Evolutionary conservation across 2,113 vertebrate genomes (phyloP).

Genomic region (Morphnarchus princeps): DNA sequence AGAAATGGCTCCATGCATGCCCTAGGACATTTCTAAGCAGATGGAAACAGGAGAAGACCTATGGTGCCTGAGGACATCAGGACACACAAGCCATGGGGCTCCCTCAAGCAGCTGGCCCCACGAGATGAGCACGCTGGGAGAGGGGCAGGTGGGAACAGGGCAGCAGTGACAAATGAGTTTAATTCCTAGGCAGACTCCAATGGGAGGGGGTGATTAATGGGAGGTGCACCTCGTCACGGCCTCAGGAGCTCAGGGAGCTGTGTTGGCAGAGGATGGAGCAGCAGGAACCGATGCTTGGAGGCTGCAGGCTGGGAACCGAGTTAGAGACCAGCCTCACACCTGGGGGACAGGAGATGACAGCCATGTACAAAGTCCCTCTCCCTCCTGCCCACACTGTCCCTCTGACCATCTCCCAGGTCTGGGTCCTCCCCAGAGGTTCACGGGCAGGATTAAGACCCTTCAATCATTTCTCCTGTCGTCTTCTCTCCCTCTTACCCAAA

Average conservation of each 20-base stretch:
- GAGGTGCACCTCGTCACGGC: fast-evolving
- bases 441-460: not conserved
- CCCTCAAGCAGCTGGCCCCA: not conserved
- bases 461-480: not conserved
- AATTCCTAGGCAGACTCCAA: conserved; percentile 31
- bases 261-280: not conserved
- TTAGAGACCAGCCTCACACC: not conserved
- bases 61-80: fast-evolving
- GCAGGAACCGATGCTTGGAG: not conserved
- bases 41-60: not conserved
- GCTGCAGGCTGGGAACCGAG: fast-evolving
- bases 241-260: not conserved
- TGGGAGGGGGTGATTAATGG: conserved; percentile 29
- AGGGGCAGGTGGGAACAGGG: not conserved
- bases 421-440: not conserved
- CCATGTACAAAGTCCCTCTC: fast-evolving
- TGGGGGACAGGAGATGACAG: not conserved
- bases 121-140: fast-evolving
- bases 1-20: fast-evolving
- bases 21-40: not conserved
- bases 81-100: fast-evolving
- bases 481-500: not conserved
- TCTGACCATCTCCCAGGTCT: not conserved
- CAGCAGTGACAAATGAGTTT: conserved; percentile 41
- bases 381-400: not conserved